Conservation (phyloP, 2,888 invertebrate genomes). For the Chelonus formosanus region DNA sequence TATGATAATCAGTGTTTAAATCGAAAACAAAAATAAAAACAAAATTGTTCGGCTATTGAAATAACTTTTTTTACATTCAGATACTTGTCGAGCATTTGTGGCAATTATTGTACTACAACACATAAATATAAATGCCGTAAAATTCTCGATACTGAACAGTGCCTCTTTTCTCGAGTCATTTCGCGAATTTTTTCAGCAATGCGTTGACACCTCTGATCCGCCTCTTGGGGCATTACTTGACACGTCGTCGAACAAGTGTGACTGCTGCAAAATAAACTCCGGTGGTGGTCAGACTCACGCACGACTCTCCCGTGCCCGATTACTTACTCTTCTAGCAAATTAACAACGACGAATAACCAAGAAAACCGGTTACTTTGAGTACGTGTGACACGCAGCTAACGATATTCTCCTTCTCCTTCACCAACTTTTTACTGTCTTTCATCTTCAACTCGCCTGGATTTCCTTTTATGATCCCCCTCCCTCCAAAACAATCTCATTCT, state of each 20-base stretch:
- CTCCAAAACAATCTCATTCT: too few relatives aligned
- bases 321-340: conserved; percentile 49
- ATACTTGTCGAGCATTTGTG: too few relatives aligned
- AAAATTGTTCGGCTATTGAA: too few relatives aligned
- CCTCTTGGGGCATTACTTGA: conserved; percentile 38
- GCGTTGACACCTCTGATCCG: conserved; percentile 32
- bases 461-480: not conserved
- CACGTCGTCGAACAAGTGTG: conserved; percentile 44
- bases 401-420: conserved; percentile 47
- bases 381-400: conserved; percentile 54
- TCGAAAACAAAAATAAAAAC: too few relatives aligned
- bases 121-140: too few relatives aligned
- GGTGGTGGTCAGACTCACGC: conserved; percentile 51
- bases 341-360: conserved; percentile 59
- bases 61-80: too few relatives aligned
- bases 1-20: too few relatives aligned
- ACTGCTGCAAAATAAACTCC: conserved; percentile 34
- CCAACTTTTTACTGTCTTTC: conserved; percentile 15
- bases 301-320: conserved; percentile 22
- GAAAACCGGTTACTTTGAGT: conserved; percentile 56
- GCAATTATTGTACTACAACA: conserved; percentile 3
- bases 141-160: not conserved
- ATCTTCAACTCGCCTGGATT: conserved; percentile 13
- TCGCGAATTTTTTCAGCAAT: conserved; percentile 9
- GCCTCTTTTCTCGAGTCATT: not conserved